phyloP scores from a whole-genome alignment of 2,888 invertebrate species.

The Drosophila pullipes region DNA sequence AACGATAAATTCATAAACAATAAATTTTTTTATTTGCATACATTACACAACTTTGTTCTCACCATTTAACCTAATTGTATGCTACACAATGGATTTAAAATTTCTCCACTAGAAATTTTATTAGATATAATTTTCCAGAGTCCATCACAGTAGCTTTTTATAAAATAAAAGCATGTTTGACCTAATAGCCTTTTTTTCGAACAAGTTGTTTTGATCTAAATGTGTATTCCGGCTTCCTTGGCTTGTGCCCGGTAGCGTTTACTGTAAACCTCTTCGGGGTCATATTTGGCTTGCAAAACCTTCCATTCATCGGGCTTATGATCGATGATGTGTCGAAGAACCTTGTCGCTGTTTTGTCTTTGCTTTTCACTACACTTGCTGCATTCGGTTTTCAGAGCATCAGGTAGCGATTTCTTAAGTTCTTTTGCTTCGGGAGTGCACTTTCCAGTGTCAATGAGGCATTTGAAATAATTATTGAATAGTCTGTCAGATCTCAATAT shows the following conservation, averaged over 20 bases:
- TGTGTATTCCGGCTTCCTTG: slow-evolving; percentile 85
- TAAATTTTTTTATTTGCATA: slow-evolving; percentile 5
- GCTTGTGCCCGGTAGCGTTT: slow-evolving; percentile 88
- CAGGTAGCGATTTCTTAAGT: slow-evolving; percentile 90
- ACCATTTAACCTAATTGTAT: slow-evolving; percentile 15
- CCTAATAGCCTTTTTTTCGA: not conserved
- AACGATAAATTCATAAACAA: not conserved
- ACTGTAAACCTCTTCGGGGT: slow-evolving; percentile 89
- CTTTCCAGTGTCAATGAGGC: slow-evolving; percentile 88
- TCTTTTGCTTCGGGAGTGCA: slow-evolving; percentile 90
- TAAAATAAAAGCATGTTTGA: slow-evolving; percentile 2
- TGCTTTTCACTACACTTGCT: slow-evolving; percentile 89
- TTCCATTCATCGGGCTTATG: slow-evolving; percentile 89
- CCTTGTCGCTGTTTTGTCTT: slow-evolving; percentile 88
- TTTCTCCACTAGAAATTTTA: not conserved
- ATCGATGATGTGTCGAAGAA: slow-evolving; percentile 89
- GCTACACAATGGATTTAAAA: slow-evolving; percentile 12
- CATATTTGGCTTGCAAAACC: slow-evolving; percentile 89
- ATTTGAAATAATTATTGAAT: slow-evolving; percentile 88
- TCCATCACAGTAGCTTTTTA: slow-evolving; percentile 8
- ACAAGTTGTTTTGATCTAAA: slow-evolving; percentile 50
- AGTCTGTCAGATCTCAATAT: slow-evolving; percentile 89
- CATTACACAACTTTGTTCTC: slow-evolving; percentile 4
- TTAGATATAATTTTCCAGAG: not conserved
- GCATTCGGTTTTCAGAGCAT: slow-evolving; percentile 90